phyloP scores from a whole-genome alignment of 2,113 vertebrate genomes.

The Fulica atra region DNA sequence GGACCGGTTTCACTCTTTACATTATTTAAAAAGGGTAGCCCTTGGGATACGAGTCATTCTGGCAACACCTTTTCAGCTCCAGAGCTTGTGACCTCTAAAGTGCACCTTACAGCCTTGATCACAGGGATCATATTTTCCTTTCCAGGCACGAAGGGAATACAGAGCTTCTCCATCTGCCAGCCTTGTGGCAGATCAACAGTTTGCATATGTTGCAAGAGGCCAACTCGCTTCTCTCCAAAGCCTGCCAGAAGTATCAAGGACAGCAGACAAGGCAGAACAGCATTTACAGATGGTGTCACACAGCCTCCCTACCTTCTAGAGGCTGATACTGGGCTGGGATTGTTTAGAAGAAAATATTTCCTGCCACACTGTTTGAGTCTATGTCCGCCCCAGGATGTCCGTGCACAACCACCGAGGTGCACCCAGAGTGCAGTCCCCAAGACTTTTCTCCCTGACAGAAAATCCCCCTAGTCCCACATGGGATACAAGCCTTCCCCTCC shows the following conservation, averaged over 20 bases:
- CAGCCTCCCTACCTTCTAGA: background rate
- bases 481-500: background rate
- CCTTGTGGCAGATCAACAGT: slow-evolving; percentile 1
- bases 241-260: background rate
- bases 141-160: background rate
- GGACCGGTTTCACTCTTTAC: background rate
- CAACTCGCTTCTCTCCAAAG: background rate
- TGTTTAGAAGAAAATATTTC: background rate
- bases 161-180: slow-evolving; percentile 13
- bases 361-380: background rate
- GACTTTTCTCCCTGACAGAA: background rate
- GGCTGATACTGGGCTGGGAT: background rate
- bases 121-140: background rate
- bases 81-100: background rate
- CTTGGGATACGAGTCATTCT: background rate
- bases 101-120: background rate
- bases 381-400: background rate
- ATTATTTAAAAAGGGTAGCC: background rate
- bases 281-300: background rate
- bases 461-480: background rate
- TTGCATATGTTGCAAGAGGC: background rate
- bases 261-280: background rate
- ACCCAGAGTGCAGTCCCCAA: background rate
- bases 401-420: background rate
- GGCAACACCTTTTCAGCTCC: background rate